Evolutionary conservation across 2,888 invertebrate genomes (phyloP).

Genomic region (Nephrotoma flavescens): DNA sequence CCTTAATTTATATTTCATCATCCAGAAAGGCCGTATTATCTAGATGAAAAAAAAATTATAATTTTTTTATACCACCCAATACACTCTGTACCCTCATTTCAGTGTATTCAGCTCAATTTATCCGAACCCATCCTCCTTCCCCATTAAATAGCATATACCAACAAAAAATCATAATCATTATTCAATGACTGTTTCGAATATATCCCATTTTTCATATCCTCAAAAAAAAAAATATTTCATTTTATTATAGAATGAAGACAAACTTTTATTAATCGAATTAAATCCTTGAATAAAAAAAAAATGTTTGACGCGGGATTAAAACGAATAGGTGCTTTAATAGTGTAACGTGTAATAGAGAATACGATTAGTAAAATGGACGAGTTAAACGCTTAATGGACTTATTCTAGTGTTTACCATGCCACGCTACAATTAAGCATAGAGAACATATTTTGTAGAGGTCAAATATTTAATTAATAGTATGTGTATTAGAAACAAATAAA

Average conservation of each 20-base stretch:
- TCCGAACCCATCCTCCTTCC: not conserved
- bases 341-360: not conserved
- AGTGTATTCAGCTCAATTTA: not conserved
- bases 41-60: not conserved
- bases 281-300: not conserved
- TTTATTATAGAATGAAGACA: not conserved
- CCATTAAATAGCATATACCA: not conserved
- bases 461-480: not conserved
- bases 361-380: not conserved
- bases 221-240: not conserved
- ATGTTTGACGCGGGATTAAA: not conserved
- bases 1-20: not conserved
- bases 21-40: not conserved
- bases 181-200: not conserved
- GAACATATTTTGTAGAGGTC: not conserved
- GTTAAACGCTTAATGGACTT: not conserved
- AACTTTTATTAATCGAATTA: not conserved
- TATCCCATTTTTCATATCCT: not conserved
- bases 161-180: not conserved
- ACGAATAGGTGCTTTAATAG: not conserved
- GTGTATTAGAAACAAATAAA: not conserved
- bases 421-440: not conserved
- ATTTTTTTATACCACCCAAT: not conserved
- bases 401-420: not conserved
- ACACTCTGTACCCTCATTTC: not conserved